Evolutionary conservation across 2,888 invertebrate genomes (phyloP).

Genomic region (Aproaerema taeniolella): DNA sequence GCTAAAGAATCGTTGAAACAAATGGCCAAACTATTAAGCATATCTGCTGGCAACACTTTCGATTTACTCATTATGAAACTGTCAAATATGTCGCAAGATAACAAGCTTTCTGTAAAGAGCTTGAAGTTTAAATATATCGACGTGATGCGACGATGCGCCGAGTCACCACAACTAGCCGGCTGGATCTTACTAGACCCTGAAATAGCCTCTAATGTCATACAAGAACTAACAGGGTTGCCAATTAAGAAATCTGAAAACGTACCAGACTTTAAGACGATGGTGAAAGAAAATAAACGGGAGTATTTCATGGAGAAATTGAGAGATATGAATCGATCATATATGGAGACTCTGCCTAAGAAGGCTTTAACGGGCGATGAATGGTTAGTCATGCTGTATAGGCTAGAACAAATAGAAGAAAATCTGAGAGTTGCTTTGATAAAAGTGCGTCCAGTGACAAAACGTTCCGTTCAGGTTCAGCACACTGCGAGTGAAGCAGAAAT

Average conservation of each 20-base stretch:
- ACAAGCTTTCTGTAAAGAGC: slow-evolving; percentile 47
- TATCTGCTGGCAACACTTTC: slow-evolving; percentile 50
- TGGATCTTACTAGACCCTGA: slow-evolving; percentile 59
- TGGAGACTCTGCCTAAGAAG: slow-evolving; percentile 56
- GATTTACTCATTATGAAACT: slow-evolving; percentile 59
- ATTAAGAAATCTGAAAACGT: slow-evolving; percentile 36
- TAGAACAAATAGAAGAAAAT: slow-evolving; percentile 53
- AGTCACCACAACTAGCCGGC: slow-evolving; percentile 46
- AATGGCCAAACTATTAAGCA: slow-evolving; percentile 45
- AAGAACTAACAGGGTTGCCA: slow-evolving; percentile 53
- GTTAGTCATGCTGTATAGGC: slow-evolving; percentile 54
- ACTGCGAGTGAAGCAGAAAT: slow-evolving; percentile 64
- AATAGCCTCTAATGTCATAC: slow-evolving; percentile 49
- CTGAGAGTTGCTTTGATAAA: slow-evolving; percentile 49
- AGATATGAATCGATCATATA: slow-evolving; percentile 53
- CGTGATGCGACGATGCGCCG: slow-evolving; percentile 49
- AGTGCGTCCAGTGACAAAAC: slow-evolving; percentile 31
- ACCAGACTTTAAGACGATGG: slow-evolving; percentile 40
- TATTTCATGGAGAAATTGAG: slow-evolving; percentile 51
- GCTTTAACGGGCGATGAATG: slow-evolving; percentile 57
- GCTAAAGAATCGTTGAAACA: slow-evolving; percentile 51
- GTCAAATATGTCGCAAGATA: slow-evolving; percentile 50
- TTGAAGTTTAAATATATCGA: slow-evolving; percentile 61
- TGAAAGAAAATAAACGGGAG: slow-evolving; percentile 44
- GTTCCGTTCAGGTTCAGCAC: slow-evolving; percentile 6